Evolutionary conservation across 2,113 vertebrate genomes (phyloP), one percentile per base, ranked within the genome.

Genomic region (Pangasianodon gigas): DNA sequence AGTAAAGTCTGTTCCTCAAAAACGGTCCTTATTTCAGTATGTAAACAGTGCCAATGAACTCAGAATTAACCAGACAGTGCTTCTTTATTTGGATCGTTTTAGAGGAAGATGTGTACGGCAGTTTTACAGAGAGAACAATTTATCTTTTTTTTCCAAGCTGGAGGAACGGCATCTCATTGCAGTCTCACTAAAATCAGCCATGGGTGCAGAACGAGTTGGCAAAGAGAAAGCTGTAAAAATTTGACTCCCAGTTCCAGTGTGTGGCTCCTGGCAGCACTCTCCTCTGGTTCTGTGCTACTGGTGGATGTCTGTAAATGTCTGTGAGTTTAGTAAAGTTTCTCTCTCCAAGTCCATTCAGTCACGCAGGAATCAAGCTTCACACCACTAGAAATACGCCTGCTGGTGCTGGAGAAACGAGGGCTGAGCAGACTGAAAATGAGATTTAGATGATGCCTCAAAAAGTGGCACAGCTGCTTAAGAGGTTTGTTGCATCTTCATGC

Each of bases 191-290:
- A 82, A 54, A n/a, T 81, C 48, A n/a, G 29, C 16, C 48, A 29
- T 32, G 79, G 7, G 16, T 32, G 14, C 14, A 54, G 29, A 51
- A 54, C 7, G 26, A 54, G 51, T 81, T 56, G 80, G 51, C 18
- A 37, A 54, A 32, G 6, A 56, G n/a, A 82, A 80, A 80, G 48
- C 51, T 56, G 80, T 32, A 82, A 56, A 37, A 56, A 29, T n/a
- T 0, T 9, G 5, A 54, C 79, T 81, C 44, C 4, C 4, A 29
- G 44, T 48, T 3, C 44, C 10, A 26, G 21, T 37, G 24, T 24
- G 48, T 83, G 54, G 32, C n/a, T 83, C 37, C 37, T 29, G 82
- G 56, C 82, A 62, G 82, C 82, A 46, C 51, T 60, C 21, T 84
- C 32, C 37, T 44, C 37, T 62, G 56, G 21, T 44, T 44, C 82